Base-by-base conservation (phyloP, 2,888 invertebrate genomes). In the Chalcis sispes region DNA sequence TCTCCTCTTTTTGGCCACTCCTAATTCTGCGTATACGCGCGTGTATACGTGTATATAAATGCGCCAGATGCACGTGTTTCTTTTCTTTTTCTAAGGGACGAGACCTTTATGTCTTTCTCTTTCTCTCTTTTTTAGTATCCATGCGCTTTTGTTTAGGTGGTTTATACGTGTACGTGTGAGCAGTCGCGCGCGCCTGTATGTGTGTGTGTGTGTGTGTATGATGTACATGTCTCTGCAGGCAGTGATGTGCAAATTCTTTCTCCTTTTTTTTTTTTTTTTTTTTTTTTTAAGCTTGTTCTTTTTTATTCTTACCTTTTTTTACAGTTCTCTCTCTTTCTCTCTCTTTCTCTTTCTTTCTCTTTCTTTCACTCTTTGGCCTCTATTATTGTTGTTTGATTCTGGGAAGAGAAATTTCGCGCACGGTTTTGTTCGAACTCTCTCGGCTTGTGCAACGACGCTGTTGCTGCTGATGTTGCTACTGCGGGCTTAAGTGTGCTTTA, bases 1-100 rank as follows among this genome's bases (percentile, higher is more conserved):
- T 36, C 36, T 36, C 36, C 10, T 36, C 36, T 36, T 36, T 10
- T 4, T 32, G 48, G 67, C 66, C 66, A 73, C 69, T 69, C 62
- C 74, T 74, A 74, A 74, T 74, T 69, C 58, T 56, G 40, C 40
- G 42, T 36, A 27, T 32, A 29, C 27, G 18, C n/a, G n/a, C n/a
- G n/a, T n/a, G n/a, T n/a, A n/a, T n/a, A n/a, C n/a, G n/a, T n/a
- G n/a, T n/a, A n/a, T 46, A 25, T 18, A 23, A 13, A 48, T 27
- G 32, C n/a, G 23, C 62, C 56, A 65, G 46, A 72, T 46, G 52
- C 40, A 59, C 58, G 58, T 46, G 70, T 29, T 62, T 54, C 42
- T 72, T 72, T 64, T 72, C 32, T 46, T 23, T n/a, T 20, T n/a
- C 2, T 54, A 42, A 18, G 18, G 32, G 18, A 32, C 27, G 48